Base-by-base conservation (phyloP, 2,888 invertebrate species). In the Morinoia aosen region DNA sequence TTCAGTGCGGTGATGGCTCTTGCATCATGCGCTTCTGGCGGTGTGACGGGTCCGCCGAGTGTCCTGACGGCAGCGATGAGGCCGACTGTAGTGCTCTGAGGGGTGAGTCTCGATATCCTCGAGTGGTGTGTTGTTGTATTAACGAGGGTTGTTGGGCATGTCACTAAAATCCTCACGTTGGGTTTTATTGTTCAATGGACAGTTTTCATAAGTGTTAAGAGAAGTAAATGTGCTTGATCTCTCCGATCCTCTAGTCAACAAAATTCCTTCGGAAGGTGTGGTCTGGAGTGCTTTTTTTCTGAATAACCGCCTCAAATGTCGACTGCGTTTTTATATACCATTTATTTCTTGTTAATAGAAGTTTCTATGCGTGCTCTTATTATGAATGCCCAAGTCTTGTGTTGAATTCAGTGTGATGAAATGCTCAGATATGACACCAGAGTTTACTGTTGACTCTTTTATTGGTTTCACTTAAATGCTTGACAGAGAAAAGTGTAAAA, bases 61-160 rank as follows among this genome's bases (percentile, higher is more conserved):
- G 98, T 97, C 97, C 97, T 33, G 98, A 98, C 97, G 98, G 97
- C 95, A 98, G 98, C 96, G 98, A 98, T 97, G 98, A 98, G 95
- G 96, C 96, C 8, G 95, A 96, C n/a, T 95, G 95, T 48, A 61
- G 58, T 39, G 48, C 57, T 7, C 16, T 94, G 57, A 94, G 58
- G 57, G 94, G 90, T 90, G 39, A 90, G 39, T 90, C 39, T 48
- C 0, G 90, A 2, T 16, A 0, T 19, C 7, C 8, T 12, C 8
- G 12, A 33, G 76, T 3, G 25, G 33, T 76, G 76, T 48, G 48
- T 48, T 48, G 48, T 5, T 48, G 3, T 4, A 48, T 48, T 2
- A 48, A 48, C 48, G 5, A 33, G 33, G 76, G 76, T 16, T 76
- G 76, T 61, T 3, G 16, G 2, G 76, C 25, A 33, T 76, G 76